Conservation (phyloP, 2,113 vertebrate genomes). For the Engraulis encrasicolus region DNA sequence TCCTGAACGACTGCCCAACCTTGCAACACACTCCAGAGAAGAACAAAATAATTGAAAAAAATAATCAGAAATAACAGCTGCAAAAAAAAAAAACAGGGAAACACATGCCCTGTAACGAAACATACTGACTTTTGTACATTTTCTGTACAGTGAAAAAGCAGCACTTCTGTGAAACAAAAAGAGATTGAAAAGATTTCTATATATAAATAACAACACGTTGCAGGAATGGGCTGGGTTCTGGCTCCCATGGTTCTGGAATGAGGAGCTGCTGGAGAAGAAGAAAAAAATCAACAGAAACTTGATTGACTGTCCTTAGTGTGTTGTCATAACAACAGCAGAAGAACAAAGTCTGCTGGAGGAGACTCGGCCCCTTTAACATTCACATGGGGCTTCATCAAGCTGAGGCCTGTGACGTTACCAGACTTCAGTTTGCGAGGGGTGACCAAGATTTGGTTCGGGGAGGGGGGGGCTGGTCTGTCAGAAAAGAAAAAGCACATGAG, state of each 20-base stretch:
- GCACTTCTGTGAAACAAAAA: slow-evolving; percentile 57
- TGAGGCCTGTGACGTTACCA: not conserved
- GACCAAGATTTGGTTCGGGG: no score
- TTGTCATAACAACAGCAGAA: not conserved
- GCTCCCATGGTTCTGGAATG: slow-evolving; percentile 72
- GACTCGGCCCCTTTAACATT: not conserved
- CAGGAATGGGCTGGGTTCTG: slow-evolving; percentile 76
- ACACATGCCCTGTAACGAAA: slow-evolving; percentile 64
- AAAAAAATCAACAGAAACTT: slow-evolving; percentile 50
- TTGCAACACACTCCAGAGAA: not conserved
- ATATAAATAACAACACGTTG: slow-evolving; percentile 72
- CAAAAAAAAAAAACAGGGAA: slow-evolving; percentile 71
- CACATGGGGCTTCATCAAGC: not conserved
- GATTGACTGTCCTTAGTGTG: slow-evolving; percentile 62
- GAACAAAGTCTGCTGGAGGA: not conserved
- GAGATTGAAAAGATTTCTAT: slow-evolving; percentile 60
- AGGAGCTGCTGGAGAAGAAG: slow-evolving; percentile 67
- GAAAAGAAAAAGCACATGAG: slow-evolving; percentile 17
- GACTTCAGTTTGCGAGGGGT: not conserved
- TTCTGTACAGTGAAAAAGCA: slow-evolving; percentile 79
- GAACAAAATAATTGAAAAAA: not conserved
- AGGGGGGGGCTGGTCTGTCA: not conserved
- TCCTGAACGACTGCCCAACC: not conserved
- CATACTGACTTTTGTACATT: slow-evolving; percentile 77
- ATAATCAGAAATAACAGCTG: slow-evolving; percentile 36